Evolutionary conservation across 2,888 invertebrate genomes (phyloP), one percentile per base, ranked within the genome.

Genomic region (Spodoptera picta): DNA sequence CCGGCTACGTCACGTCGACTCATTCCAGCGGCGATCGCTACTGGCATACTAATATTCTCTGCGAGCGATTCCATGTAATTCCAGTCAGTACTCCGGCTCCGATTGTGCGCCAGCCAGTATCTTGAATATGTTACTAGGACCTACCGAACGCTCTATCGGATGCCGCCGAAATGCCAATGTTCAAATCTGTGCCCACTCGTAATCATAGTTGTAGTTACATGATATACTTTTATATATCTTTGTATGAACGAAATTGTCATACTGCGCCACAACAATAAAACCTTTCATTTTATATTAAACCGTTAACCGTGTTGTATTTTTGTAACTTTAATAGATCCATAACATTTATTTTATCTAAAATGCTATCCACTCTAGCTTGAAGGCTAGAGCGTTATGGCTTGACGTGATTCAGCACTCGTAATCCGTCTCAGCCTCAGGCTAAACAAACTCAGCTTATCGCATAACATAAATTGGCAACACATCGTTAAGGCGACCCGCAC

Each of bases 381-480:
- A 79, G 75, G 77, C 82, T 81, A 77, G 81, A 83, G 76, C 83
- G 76, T 83, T 83, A 84, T 83, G 75, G 83, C 85, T 75, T 86
- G 84, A 83, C 71, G 71, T 85, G 89, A 87, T 87, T 89, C 87
- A 85, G 83, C 85, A 83, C 80, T 86, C 85, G 87, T 90, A 89
- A 90, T 88, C 88, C 88, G 86, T 87, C 84, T 87, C 83, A 81
- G 87, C 89, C 88, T 84, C 83, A 85, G 88, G 91, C 90, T 88
- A 92, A 92, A 93, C 92, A 92, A 92, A 92, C 90, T 92, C 87
- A 85, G 93, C 93, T 94, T 94, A 94, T 94, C 94, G 92, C 88
- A 83, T 83, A 84, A 90, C 90, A 94, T 93, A 94, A 94, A 93
- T 94, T 94, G 93, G 93, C 93, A 90, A 92, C 94, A 92, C 92